Evolutionary conservation across 2,888 invertebrate genomes (phyloP).

Genomic region (Erebia ligea): DNA sequence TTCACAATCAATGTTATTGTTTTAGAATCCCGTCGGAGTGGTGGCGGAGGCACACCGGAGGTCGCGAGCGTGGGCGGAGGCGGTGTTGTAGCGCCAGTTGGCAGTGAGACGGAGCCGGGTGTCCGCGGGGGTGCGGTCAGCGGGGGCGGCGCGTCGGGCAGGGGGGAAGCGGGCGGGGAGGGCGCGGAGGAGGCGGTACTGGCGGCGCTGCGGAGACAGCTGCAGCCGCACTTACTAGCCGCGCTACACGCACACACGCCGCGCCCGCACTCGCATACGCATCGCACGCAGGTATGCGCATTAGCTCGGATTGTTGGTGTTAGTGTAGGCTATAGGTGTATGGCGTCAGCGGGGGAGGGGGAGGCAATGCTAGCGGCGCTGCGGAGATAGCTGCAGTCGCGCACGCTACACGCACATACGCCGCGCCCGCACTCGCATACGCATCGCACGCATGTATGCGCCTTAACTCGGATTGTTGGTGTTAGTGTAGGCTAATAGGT

Average conservation of each 20-base stretch:
- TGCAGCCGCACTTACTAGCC: conserved; percentile 88
- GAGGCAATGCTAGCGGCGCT: conserved; percentile 57
- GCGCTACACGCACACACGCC: conserved; percentile 85
- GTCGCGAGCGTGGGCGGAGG: conserved; percentile 40
- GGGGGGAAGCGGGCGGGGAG: conserved; percentile 78
- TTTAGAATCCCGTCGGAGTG: conserved; percentile 66
- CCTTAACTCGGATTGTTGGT: conserved; percentile 13
- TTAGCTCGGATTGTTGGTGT: conserved; percentile 2
- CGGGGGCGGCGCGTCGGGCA: conserved; percentile 63
- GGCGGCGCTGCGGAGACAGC: conserved; percentile 86
- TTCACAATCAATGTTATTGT: conserved; percentile 10
- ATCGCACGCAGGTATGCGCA: conserved; percentile 45
- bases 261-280: conserved; percentile 74
- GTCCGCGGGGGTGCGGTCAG: conserved; percentile 42
- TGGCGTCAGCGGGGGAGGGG: no score
- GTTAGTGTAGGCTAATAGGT: no score
- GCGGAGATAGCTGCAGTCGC: conserved; percentile 87
- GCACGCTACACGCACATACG: conserved; percentile 85
- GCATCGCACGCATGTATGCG: conserved; percentile 46
- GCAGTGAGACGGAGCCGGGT: conserved; percentile 46
- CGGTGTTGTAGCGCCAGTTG: conserved; percentile 38
- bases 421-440: conserved; percentile 78
- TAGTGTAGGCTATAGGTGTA: no score
- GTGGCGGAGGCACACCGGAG: conserved; percentile 46
- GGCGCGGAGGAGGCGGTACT: conserved; percentile 86